These are phyloP conservation scores for Lasioglossum albipes DNA, from an alignment of 1,140 invertebrate species.

Conservation along the genomic window DNA sequence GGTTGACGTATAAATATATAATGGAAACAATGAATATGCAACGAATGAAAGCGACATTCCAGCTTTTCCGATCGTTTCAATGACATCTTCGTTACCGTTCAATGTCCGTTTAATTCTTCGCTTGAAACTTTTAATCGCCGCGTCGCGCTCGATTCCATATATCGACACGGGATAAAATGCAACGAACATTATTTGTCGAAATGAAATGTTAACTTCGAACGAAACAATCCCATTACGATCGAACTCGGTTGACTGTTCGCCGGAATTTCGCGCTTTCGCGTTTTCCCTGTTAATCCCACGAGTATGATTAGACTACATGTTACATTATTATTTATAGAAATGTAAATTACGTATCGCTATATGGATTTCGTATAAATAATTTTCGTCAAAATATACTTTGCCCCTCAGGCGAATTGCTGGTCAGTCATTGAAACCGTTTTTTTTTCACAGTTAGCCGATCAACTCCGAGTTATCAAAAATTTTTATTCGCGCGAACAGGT, in stretches of 20 bases:
- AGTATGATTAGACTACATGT: no score
- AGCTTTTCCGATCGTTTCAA: no score
- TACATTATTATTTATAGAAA: no score
- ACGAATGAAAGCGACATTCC: no score
- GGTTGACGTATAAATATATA: not conserved
- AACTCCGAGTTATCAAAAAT: no score
- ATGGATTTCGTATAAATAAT: no score
- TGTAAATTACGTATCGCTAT: no score
- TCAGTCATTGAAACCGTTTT: no score
- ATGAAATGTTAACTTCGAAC: constrained; percentile 29
- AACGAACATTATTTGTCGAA: constrained; percentile 20
- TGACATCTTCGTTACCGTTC: not conserved
- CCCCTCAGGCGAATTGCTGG: no score
- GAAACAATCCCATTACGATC: constrained; percentile 32
- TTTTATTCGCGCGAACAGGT: not conserved
- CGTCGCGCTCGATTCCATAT: constrained; percentile 13
- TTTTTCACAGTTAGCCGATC: no score
- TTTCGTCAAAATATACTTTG: no score
- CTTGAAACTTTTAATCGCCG: constrained; percentile 35
- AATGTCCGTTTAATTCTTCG: not conserved
- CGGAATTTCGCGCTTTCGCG: not conserved
- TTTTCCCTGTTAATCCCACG: no score
- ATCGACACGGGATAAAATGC: not conserved
- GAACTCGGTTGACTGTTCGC: not conserved
- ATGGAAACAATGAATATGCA: not conserved